phyloP scores from a whole-genome alignment of 2,113 vertebrate genomes.

The Vombatus ursinus region DNA sequence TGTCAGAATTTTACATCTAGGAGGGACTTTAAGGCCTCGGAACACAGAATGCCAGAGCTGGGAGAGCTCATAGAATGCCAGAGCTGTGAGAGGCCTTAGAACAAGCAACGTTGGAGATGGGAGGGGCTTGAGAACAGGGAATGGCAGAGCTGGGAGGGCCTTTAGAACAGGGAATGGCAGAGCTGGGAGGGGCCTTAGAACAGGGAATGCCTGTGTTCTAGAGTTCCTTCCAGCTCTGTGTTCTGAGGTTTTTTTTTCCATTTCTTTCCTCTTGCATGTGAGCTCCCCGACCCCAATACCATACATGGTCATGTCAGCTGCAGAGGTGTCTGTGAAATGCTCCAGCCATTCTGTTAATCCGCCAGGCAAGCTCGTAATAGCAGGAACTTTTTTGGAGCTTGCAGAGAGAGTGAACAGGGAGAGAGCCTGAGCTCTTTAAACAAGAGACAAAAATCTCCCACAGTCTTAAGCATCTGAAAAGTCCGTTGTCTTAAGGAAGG shows the following conservation, averaged over 20 bases:
- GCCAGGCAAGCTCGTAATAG: rapidly evolving
- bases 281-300: not conserved
- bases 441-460: not conserved
- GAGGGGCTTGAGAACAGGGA: too few species aligned
- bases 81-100: not conserved
- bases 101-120: too few species aligned
- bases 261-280: not conserved
- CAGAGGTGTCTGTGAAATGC: not conserved
- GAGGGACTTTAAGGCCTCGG: not conserved
- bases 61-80: not conserved
- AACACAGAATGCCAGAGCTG: not conserved
- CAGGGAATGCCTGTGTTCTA: not conserved
- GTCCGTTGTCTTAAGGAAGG: not conserved
- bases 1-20: not conserved
- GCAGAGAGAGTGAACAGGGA: not conserved
- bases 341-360: not conserved
- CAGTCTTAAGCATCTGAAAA: not conserved
- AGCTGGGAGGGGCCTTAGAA: too few species aligned
- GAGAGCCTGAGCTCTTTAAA: rapidly evolving
- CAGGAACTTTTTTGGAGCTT: not conserved
- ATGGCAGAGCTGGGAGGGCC: too few species aligned
- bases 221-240: not conserved
- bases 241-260: not conserved
- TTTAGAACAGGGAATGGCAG: too few species aligned
- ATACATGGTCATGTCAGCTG: not conserved